Evolutionary conservation across 2,888 invertebrate genomes (phyloP).

Genomic region (Ryuthela nishihirai): DNA sequence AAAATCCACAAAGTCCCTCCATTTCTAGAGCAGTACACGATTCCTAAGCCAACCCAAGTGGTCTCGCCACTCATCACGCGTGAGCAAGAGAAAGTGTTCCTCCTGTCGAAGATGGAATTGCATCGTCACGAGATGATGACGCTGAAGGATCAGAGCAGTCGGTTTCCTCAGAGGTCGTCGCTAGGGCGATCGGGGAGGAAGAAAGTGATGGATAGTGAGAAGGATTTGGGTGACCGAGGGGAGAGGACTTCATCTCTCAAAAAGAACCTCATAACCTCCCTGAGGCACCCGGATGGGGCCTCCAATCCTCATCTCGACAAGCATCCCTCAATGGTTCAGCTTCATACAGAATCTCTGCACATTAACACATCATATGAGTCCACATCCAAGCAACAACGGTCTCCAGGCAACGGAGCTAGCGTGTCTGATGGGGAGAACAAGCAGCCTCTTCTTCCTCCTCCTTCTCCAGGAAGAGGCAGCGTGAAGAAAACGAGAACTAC

Average conservation of each 20-base stretch:
- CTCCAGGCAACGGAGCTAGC: constrained; percentile 62
- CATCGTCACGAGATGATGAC: no score
- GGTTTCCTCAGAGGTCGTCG: no score
- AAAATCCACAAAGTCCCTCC: constrained; percentile 37
- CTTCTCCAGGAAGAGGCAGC: no score
- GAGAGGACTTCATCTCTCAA: background rate
- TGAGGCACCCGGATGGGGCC: constrained; percentile 86
- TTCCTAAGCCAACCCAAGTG: constrained; percentile 32
- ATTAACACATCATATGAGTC: background rate
- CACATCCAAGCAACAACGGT: constrained; percentile 53
- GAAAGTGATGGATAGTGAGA: no score
- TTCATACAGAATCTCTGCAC: constrained; percentile 16
- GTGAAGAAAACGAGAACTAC: no score
- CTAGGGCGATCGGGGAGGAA: no score
- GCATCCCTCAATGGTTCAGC: constrained; percentile 6
- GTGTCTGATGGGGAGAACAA: constrained; percentile 59
- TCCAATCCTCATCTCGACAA: constrained; percentile 85
- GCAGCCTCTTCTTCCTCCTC: no score
- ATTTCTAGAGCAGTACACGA: constrained; percentile 31
- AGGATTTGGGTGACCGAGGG: background rate
- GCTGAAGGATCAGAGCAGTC: no score
- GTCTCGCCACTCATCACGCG: constrained; percentile 27
- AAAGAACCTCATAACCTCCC: constrained; percentile 55
- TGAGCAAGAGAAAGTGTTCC: constrained; percentile 26
- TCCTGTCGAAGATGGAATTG: constrained; percentile 22